Conservation (phyloP, 1,140 invertebrate genomes). For the Drosophila bocki region DNA sequence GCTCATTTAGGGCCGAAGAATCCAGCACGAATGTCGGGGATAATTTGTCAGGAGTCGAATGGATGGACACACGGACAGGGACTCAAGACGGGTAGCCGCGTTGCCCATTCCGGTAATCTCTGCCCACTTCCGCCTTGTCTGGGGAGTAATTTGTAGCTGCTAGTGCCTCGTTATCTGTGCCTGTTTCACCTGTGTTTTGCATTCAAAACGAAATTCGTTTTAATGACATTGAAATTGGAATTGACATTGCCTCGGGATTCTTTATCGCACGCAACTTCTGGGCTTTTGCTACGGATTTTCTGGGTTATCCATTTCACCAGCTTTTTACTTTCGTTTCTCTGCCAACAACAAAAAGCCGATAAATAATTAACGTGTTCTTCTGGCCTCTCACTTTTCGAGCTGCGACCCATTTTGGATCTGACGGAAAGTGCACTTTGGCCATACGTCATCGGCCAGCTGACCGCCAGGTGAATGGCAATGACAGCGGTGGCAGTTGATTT, state of each 20-base stretch:
- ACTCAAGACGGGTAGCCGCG: conserved; percentile 58
- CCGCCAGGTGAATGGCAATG: conserved; percentile 51
- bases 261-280: conserved; percentile 53
- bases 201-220: conserved; percentile 72
- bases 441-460: conserved; percentile 37
- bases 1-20: conserved; percentile 48
- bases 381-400: conserved; percentile 36
- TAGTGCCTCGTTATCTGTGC: conserved; percentile 21
- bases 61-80: not conserved
- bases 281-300: conserved; percentile 4
- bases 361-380: conserved; percentile 25
- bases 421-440: conserved; percentile 34
- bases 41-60: conserved; percentile 56
- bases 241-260: conserved; percentile 43
- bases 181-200: conserved; percentile 19
- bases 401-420: conserved; percentile 41
- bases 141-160: conserved; percentile 23
- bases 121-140: conserved; percentile 47
- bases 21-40: conserved; percentile 51
- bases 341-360: not conserved
- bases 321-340: conserved; percentile 32
- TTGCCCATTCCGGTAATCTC: conserved; percentile 29
- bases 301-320: conserved; percentile 39
- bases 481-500: conserved; percentile 31
- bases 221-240: conserved; percentile 78